Evolutionary conservation across 2,113 vertebrate species (phyloP).

Genomic region (Siniperca chuatsi): DNA sequence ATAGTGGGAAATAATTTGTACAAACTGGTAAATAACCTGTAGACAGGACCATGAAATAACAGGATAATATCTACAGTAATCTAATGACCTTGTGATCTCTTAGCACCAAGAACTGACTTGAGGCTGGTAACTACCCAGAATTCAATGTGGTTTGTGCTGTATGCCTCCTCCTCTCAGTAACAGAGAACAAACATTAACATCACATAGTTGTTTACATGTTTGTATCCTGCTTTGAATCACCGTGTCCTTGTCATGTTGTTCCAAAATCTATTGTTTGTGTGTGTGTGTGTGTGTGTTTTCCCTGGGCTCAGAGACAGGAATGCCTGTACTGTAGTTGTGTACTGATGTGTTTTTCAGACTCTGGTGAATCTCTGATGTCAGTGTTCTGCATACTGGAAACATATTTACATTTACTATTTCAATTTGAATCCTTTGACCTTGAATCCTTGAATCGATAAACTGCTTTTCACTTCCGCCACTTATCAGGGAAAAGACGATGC

Average conservation of each 20-base stretch:
- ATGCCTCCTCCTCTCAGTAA: not conserved
- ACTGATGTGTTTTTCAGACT: constrained; percentile 2
- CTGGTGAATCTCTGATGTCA: not conserved
- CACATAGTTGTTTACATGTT: constrained; percentile 23
- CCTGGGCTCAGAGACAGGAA: not conserved
- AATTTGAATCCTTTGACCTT: too few species aligned
- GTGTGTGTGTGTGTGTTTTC: constrained; percentile 2
- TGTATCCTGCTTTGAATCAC: constrained; percentile 10
- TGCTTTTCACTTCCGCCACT: too few species aligned
- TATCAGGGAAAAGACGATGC: too few species aligned
- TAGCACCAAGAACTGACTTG: not conserved
- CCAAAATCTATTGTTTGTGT: constrained; percentile 5
- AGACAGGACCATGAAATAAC: not conserved
- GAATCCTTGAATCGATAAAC: too few species aligned
- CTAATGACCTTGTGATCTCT: not conserved
- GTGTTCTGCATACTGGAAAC: not conserved
- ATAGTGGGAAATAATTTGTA: not conserved
- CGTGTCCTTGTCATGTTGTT: not conserved
- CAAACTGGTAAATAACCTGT: not conserved
- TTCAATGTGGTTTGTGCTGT: not conserved
- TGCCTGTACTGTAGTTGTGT: not conserved
- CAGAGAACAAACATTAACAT: constrained; percentile 18
- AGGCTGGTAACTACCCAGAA: constrained; percentile 17
- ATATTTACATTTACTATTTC: not conserved
- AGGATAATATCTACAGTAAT: not conserved